Evolutionary conservation across 1,140 invertebrate genomes (phyloP), one percentile per base, ranked within the genome.

Genomic region (Lordiphosa collinella): DNA sequence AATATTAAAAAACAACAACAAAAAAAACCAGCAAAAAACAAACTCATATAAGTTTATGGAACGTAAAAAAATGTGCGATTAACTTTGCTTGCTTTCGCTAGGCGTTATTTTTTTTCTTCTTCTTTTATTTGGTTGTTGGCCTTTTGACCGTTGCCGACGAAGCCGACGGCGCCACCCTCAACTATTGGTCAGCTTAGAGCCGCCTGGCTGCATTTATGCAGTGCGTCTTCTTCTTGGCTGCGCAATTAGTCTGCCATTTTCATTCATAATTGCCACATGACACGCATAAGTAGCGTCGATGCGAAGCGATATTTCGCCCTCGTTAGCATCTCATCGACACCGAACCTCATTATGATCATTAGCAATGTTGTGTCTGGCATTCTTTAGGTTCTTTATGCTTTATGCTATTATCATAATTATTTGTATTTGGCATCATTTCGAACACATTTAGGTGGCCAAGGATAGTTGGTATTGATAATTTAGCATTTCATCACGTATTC

Each of bases 191-290:
- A 29, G 41, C 12, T 9, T 25, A 43, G 25, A 11, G 25, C 25
- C 22, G 16, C n/a, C 8, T 11, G n/a, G 41, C 11, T 44, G 41
- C 41, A 44, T 14, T 13, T 8, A 36, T 49, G 10, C 8, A 43
- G 11, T 13, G 16, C 10, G 14, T 6, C 40, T 38, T 12, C n/a
- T 32, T 29, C 14, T 58, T 50, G 54, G 53, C 37, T 59, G 50
- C 18, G 66, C 66, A 69, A 69, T 69, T 69, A 69, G 66, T 41
- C 61, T 61, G 55, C 44, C 61, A 65, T 65, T 69, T 69, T 69
- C 55, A 65, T 65, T 60, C 55, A 59, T 48, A 69, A 69, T 69
- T 69, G 61, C 66, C 61, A 54, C 61, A 69, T 69, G 61, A 69
- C 66, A 69, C 66, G 66, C 66, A 69, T 69, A 69, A 65, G 61